Conservation (phyloP, 2,797 vertebrate species). For the Megaceryle alcyon region DNA sequence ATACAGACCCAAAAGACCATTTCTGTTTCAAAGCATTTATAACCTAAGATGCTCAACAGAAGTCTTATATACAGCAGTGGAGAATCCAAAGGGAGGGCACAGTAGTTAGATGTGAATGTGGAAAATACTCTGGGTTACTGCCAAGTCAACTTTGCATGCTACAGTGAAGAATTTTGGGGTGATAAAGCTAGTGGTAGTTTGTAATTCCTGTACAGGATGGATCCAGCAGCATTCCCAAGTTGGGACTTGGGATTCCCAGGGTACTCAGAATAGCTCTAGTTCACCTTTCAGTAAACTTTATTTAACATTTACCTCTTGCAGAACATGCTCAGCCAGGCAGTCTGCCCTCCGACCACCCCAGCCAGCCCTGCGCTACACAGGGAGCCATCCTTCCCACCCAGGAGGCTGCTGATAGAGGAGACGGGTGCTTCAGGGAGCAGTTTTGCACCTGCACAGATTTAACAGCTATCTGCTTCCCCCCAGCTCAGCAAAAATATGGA, state of each 20-base stretch:
- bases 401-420: neutral
- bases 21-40: neutral
- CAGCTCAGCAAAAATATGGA: accelerated
- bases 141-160: neutral
- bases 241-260: neutral
- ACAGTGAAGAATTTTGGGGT: neutral
- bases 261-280: neutral
- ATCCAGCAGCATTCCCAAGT: neutral
- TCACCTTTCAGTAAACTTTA: neutral
- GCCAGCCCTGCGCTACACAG: neutral
- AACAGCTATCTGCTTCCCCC: neutral
- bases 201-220: neutral
- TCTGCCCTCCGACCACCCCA: neutral
- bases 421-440: neutral
- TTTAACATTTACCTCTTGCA: neutral
- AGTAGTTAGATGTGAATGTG: neutral
- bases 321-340: neutral
- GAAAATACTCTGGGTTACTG: neutral
- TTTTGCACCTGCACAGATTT: neutral
- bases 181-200: neutral
- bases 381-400: neutral
- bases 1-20: neutral
- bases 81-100: neutral
- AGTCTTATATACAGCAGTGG: neutral
- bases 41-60: neutral